Base-by-base conservation (phyloP, 2,888 invertebrate species). In the Drosophila prolongata region DNA sequence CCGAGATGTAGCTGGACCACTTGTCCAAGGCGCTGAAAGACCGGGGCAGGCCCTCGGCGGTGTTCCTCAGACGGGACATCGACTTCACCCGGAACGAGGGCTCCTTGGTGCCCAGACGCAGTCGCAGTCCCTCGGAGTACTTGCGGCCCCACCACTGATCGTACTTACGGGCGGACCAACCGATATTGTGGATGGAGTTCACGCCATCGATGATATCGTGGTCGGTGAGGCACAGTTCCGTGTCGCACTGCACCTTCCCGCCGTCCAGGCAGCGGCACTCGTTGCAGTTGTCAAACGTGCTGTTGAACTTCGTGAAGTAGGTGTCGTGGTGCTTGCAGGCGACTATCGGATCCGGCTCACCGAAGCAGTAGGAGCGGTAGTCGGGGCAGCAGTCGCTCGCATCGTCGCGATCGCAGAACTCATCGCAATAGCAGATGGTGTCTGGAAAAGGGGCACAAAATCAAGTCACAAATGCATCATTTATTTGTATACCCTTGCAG, bases 351-450 rank as follows among this genome's bases (percentile, higher is more conserved):
- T 85, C 89, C 3, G 84, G 77, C 42, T 90, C 85, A 9, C 95
- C 94, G 77, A 93, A 93, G 89, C 98, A 99, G 72, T 95, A 94
- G 1, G 94, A 93, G 91, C 94, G 94, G 91, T 95, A 99, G 92
- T 99, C 99, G 0, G 98, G 98, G 89, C 98, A 99, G 91, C 98
- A 99, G 91, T 98, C 98, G 40, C 94, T 94, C 10, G 93, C 91
- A n/a, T 75, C 73, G 0, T 94, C 94, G 37, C 96, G 93, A 90
- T 97, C 95, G 93, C 98, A 98, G 93, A 98, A 98, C 78, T 96
- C 94, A 92, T 99, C 99, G 92, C 99, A 99, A 92, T 99, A 99
- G 92, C 99, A 99, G 13, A 96, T 91, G 0, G 98, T 97, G 71
- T 95, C 97, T 95, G 89, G 10, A 76, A 57, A 30, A 4, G 27